Conservation (phyloP, 1,140 invertebrate genomes). For the Camponotus vicinus region DNA sequence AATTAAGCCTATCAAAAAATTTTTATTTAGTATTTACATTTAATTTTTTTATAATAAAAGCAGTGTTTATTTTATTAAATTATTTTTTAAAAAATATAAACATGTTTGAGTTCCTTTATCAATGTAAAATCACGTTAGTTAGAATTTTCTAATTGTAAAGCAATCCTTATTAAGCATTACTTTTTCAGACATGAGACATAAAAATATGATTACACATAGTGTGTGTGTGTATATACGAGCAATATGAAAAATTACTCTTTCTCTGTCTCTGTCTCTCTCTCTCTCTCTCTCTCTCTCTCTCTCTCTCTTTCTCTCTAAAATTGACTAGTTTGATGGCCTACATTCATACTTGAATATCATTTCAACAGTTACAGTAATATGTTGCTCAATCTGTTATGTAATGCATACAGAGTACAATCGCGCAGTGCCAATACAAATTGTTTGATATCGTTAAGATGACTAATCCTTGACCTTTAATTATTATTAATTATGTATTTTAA, state of each 20-base stretch:
- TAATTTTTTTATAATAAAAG: background rate
- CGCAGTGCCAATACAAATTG: constrained; percentile 39
- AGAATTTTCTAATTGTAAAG: background rate
- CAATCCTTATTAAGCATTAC: background rate
- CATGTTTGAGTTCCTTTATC: background rate
- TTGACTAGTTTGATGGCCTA: constrained; percentile 60
- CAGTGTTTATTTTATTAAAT: background rate
- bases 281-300: too few species aligned
- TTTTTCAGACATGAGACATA: background rate
- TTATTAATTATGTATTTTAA: constrained; percentile 7
- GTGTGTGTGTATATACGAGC: background rate
- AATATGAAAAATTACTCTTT: background rate
- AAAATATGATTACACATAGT: background rate
- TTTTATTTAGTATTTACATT: background rate
- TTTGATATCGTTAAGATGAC: constrained; percentile 4
- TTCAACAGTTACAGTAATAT: constrained; percentile 48
- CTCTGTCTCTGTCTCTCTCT: too few species aligned
- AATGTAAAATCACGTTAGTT: background rate
- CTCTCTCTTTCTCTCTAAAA: background rate
- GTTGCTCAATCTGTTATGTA: constrained; percentile 44
- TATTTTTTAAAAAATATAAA: constrained; percentile 3
- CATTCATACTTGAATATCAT: constrained; percentile 63
- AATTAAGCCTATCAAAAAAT: background rate
- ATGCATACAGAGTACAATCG: constrained; percentile 37
- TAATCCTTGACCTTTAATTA: background rate